Base-by-base conservation (phyloP, 2,888 invertebrate genomes). In the Micropterix aruncella region DNA sequence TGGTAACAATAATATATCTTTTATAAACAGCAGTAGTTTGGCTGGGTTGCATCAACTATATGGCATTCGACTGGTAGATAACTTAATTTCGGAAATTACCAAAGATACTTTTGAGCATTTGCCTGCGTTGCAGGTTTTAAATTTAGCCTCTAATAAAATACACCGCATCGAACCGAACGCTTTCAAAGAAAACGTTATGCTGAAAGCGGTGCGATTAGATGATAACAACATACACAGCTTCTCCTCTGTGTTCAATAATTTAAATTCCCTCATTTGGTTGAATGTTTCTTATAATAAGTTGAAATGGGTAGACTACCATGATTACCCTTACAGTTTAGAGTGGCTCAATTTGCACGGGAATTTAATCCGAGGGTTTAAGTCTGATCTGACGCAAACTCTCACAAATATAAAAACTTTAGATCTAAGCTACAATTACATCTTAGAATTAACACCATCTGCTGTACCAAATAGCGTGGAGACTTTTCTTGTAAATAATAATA, bases 311-410 rank as follows among this genome's bases (percentile, higher is more conserved):
- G 85, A 87, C 62, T 88, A 84, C 56, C 78, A 78, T 54, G 77
- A 81, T 58, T 74, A 88, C 51, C 88, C 88, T 14, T 60, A 68
- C 15, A 81, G 77, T 52, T 70, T 88, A 46, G 81, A 83, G 57
- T 84, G 83, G 82, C 66, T 89, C 50, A 86, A 87, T 62, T 75
- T 87, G 60, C 84, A 85, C 61, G 74, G 79, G 57, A 88, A 88
- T 64, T 71, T 75, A 57, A 79, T 88, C 51, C 67, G 72, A 49
- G 75, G 73, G 52, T 78, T 69, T 73, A 70, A 64, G 60, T 79
- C 61, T 62, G 78, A 62, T 56, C 74, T 61, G 62, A 74, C 65
- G 67, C 58, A 61, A 49, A 59, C 63, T 36, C 71, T 71, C 52
- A 59, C 78, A 18, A 77, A 76, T 55, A 79, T 83, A 48, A 82